These are phyloP conservation scores for Danio aesculapii DNA, from an alignment of 2,797 vertebrate genomes.

Conservation along the genomic window DNA sequence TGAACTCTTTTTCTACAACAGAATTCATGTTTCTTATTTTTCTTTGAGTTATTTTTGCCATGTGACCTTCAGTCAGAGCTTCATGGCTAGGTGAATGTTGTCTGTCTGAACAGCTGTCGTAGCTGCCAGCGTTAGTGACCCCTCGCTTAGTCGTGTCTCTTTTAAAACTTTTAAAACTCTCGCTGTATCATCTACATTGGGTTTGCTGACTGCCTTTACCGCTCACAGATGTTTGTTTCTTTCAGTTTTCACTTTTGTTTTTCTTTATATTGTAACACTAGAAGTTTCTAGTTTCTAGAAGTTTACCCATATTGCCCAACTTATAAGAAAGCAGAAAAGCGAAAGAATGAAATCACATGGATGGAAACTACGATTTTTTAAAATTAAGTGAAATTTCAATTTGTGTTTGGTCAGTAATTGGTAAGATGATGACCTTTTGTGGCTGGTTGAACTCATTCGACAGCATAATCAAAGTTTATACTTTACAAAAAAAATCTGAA, in stretches of 20 bases:
- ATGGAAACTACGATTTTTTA: too few relatives aligned
- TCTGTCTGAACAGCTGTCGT: slow-evolving; percentile 36
- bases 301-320: too few relatives aligned
- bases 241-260: not conserved
- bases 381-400: too few relatives aligned
- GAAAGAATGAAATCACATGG: too few relatives aligned
- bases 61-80: slow-evolving; percentile 6
- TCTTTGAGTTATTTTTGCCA: not conserved
- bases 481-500: too few relatives aligned
- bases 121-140: slow-evolving; percentile 26
- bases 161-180: slow-evolving; percentile 19
- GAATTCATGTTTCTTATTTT: not conserved
- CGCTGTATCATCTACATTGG: not conserved
- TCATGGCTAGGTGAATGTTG: slow-evolving; percentile 35
- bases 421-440: too few relatives aligned
- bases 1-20: not conserved
- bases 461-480: too few relatives aligned
- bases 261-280: not conserved
- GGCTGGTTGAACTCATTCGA: too few relatives aligned
- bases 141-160: slow-evolving; percentile 2
- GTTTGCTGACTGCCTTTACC: not conserved
- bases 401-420: too few relatives aligned
- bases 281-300: not conserved
- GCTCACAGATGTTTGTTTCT: not conserved
- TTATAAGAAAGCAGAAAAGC: too few relatives aligned